Evolutionary conservation across 2,888 invertebrate species (phyloP), one percentile per base, ranked within the genome.

Genomic region (Lapara coniferarum): DNA sequence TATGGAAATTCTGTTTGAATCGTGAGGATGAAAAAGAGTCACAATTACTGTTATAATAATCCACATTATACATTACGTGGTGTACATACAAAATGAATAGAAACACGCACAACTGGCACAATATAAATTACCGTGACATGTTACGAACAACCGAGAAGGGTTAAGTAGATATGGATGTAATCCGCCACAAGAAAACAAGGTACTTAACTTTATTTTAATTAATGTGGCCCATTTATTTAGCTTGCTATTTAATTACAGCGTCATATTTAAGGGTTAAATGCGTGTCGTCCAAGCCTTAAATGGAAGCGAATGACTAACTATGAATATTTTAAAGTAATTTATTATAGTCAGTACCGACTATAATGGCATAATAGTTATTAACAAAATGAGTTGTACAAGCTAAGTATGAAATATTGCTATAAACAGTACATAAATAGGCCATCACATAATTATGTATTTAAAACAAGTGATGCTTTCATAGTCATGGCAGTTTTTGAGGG

Each of bases 161-260:
- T 89, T 90, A 85, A 85, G 78, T 76, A 83, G 80, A 82, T 77
- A 79, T 74, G 68, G 53, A 52, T 80, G 82, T 83, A 84, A 84
- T 83, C 79, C 81, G 78, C 80, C 74, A 73, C 77, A 73, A 85
- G 82, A 86, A 84, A 87, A 81, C 80, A 74, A 81, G 83, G 85
- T 80, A 83, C 84, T 82, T 76, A 76, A 84, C 77, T 85, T 85
- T 80, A 84, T 85, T 85, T 84, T 85, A 88, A 89, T 89, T 88
- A 89, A 86, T 80, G 78, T 69, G 71, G 71, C 71, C 70, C 83
- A 86, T 88, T 84, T 71, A 77, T 83, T 80, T 75, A 63, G 73
- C 74, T 69, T 70, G 76, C 74, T 75, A 75, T 74, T 83, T 84
- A 81, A 81, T 84, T 82, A 83, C 56, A 73, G 67, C 74, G 72